Evolutionary conservation across 2,888 invertebrate species (phyloP), one percentile per base, ranked within the genome.

Genomic region (Bruchidius siliquastri): DNA sequence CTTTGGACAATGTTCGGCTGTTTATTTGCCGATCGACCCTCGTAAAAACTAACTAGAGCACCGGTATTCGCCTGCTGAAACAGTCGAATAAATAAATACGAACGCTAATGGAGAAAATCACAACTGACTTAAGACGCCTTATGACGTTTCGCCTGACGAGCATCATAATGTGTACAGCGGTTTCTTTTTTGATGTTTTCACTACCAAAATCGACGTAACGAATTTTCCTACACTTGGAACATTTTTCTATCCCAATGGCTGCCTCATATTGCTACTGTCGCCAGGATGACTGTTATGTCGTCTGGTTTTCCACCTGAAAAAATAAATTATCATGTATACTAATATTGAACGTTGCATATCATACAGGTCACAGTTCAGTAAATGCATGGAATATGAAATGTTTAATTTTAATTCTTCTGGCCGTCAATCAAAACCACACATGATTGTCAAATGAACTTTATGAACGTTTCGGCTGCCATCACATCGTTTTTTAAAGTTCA

Each of bases 281-380:
- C 97, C 82, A 98, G 91, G 84, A 99, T 92, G 86, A 98, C 96
- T 84, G 98, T 98, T 88, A 99, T 98, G 89, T 99, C 99, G 87
- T 99, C 99, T 76, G 98, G 98, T 88, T 99, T 99, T 74, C 99
- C 98, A 86, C 99, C 98, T 94, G 90, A 72, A 90, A 92, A 80
- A 85, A 85, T 83, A 79, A 80, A 77, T 80, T 86, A 80, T 74
- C 1, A 70, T 22, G 32, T 67, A n/a, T n/a, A n/a, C n/a, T n/a
- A n/a, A n/a, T n/a, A n/a, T n/a, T n/a, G n/a, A n/a, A n/a, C n/a
- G n/a, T n/a, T n/a, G n/a, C n/a, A n/a, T n/a, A n/a, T n/a, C n/a
- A n/a, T n/a, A n/a, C n/a, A n/a, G n/a, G n/a, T n/a, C n/a, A n/a
- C n/a, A n/a, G n/a, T n/a, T n/a, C n/a, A n/a, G n/a, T n/a, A n/a